These are phyloP conservation scores for Ectemnius lituratus DNA, from an alignment of 2,888 invertebrate genomes.

Conservation along the genomic window DNA sequence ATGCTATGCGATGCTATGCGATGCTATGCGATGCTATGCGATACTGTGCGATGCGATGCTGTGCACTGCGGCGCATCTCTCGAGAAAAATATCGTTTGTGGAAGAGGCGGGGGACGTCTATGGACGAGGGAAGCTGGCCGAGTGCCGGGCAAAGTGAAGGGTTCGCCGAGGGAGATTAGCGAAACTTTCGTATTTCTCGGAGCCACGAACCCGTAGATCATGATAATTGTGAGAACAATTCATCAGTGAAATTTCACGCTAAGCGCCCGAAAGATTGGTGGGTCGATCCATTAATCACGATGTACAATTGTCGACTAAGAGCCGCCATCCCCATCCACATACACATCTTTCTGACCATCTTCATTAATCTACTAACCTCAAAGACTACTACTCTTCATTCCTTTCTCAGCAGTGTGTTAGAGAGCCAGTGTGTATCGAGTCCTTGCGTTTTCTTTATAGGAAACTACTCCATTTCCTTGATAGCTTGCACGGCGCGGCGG, in stretches of 20 bases:
- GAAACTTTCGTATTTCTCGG: slow-evolving; percentile 74
- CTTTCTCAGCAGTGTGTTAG: too few relatives aligned
- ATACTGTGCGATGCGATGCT: too few relatives aligned
- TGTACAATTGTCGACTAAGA: slow-evolving; percentile 41
- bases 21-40: slow-evolving; percentile 3
- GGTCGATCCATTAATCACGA: slow-evolving; percentile 65
- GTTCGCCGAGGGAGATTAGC: slow-evolving; percentile 72
- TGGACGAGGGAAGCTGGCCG: slow-evolving; percentile 46
- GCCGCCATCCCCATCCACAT: too few relatives aligned
- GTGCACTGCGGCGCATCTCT: slow-evolving; percentile 25
- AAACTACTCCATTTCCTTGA: too few relatives aligned
- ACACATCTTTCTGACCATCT: too few relatives aligned
- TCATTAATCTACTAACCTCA: too few relatives aligned
- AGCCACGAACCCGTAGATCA: slow-evolving; percentile 75
- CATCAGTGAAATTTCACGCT: slow-evolving; percentile 74
- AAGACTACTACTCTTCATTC: too few relatives aligned
- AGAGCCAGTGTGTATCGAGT: too few relatives aligned
- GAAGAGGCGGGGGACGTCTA: slow-evolving; percentile 3
- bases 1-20: too few relatives aligned
- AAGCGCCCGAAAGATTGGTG: slow-evolving; percentile 57
- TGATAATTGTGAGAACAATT: slow-evolving; percentile 78
- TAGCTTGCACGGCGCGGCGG: too few relatives aligned
- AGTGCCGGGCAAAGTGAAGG: slow-evolving; percentile 66
- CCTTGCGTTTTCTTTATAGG: too few relatives aligned
- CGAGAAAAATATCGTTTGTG: slow-evolving; percentile 51